phyloP scores from a whole-genome alignment of 2,113 vertebrate genomes.

The Stomatorhinus ivindoensis region DNA sequence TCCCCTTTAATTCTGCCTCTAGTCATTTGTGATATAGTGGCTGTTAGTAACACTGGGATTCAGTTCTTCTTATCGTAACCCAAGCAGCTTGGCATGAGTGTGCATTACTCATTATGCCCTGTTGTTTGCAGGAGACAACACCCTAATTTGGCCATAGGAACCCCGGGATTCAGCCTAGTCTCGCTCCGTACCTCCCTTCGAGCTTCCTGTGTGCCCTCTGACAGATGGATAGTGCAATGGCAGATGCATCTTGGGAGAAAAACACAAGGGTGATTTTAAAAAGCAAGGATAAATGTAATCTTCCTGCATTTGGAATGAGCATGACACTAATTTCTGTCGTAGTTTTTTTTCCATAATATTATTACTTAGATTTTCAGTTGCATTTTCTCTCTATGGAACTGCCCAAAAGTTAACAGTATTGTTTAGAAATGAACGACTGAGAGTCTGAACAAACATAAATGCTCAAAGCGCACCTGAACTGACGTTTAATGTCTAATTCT shows the following conservation, averaged over 20 bases:
- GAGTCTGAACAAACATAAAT: not conserved
- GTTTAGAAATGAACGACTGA: not conserved
- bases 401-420: not conserved
- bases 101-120: not conserved
- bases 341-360: not conserved
- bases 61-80: not conserved
- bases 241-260: not conserved
- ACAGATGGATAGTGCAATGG: not conserved
- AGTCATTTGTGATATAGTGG: not conserved
- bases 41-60: conserved; percentile 4
- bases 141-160: not conserved
- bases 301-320: not conserved
- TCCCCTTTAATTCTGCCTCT: not conserved
- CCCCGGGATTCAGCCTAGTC: not conserved
- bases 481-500: not conserved
- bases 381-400: not conserved
- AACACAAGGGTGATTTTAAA: not conserved
- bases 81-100: not conserved
- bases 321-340: not conserved
- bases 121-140: not conserved
- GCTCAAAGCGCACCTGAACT: not conserved
- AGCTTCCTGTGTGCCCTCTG: not conserved
- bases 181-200: not conserved
- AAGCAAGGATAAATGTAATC: not conserved
- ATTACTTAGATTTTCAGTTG: not conserved